Base-by-base conservation (phyloP, 2,888 invertebrate genomes). In the Idaea aversata region DNA sequence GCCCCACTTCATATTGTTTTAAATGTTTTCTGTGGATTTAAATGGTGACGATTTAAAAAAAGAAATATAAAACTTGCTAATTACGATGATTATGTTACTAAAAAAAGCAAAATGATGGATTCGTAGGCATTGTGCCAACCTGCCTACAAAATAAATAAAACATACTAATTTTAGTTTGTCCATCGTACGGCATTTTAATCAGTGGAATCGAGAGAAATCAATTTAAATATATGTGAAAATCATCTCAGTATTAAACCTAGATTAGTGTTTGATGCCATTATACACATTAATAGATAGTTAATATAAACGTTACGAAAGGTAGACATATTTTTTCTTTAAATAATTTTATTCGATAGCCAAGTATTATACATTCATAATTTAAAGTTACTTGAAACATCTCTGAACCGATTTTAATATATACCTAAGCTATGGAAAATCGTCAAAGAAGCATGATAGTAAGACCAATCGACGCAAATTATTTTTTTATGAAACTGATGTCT, bases 201-300 rank as follows among this genome's bases (percentile, higher is more conserved):
- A 34, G 47, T 47, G 47, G 47, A 47, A 47, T 47, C 47, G 47
- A 47, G 47, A 47, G 47, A 47, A 47, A 47, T 47, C 47, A 47
- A 47, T 47, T 47, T 13, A 47, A 47, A 47, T 47, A 47, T 47
- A 13, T 47, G 47, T 47, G 13, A 47, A 47, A 47, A 79, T 84
- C 82, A 82, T 83, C 85, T 86, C 90, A 90, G 90, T 90, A 90
- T 90, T 90, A 90, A 78, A 78, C 73, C 67, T 87, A 88, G 87
- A 79, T 86, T 82, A 90, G 84, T 84, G 76, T 84, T 83, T 77
- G 88, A 88, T 90, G 88, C 88, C 89, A 90, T 91, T 86, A 80
- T 85, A 84, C 79, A 85, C 77, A 75, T 64, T 73, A 76, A 77
- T 76, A 76, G 77, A 77, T 77, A 77, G 75, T 68, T 70, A 65